Evolutionary conservation across 2,888 invertebrate genomes (phyloP).

Genomic region (Monochamus alternatus): DNA sequence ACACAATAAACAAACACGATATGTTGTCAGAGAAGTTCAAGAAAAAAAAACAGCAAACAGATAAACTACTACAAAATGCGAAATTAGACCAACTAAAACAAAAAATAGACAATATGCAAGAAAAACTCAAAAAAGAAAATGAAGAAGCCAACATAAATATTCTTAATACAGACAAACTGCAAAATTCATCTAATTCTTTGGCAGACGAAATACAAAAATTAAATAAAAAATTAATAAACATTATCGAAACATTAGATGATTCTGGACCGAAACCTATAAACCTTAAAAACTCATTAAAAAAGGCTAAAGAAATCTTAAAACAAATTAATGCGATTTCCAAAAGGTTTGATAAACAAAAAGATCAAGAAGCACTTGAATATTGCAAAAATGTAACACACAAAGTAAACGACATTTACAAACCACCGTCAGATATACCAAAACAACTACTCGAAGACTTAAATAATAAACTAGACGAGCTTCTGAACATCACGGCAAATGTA

Average conservation of each 20-base stretch:
- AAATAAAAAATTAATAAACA: conserved; percentile 55
- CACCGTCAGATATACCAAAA: conserved; percentile 46
- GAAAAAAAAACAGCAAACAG: conserved; percentile 55
- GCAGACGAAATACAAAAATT: conserved; percentile 64
- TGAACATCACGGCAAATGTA: conserved; percentile 51
- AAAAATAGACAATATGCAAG: conserved; percentile 51
- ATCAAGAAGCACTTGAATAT: conserved; percentile 65
- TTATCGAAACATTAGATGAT: conserved; percentile 57
- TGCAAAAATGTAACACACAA: conserved; percentile 65
- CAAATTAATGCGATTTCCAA: conserved; percentile 67
- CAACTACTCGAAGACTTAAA: conserved; percentile 58
- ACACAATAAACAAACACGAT: conserved; percentile 69
- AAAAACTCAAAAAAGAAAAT: conserved; percentile 47
- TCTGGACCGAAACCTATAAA: conserved; percentile 71
- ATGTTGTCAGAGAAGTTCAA: conserved; percentile 55
- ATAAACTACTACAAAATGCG: conserved; percentile 64
- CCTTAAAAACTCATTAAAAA: conserved; percentile 72
- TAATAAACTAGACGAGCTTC: conserved; percentile 54
- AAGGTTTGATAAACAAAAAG: conserved; percentile 50
- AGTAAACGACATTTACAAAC: conserved; percentile 63
- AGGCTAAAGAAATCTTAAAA: conserved; percentile 71
- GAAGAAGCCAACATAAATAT: conserved; percentile 43
- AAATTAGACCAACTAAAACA: conserved; percentile 67
- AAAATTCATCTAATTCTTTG: conserved; percentile 67
- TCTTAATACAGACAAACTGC: conserved; percentile 66